Evolutionary conservation across 2,797 vertebrate genomes (phyloP).

Genomic region (Tamandua tetradactyla): DNA sequence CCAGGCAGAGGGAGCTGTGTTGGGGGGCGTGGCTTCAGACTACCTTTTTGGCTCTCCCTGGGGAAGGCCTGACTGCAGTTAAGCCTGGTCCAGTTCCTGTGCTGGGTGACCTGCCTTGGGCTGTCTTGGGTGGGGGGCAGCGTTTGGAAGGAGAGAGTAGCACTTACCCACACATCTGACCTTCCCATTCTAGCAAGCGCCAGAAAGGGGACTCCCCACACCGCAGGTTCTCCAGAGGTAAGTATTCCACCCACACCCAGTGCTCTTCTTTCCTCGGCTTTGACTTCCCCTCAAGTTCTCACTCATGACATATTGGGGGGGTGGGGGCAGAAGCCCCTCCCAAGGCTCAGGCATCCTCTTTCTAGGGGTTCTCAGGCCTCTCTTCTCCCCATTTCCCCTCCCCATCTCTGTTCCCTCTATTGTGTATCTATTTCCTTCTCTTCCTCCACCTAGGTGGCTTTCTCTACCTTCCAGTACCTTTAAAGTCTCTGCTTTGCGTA

Average conservation of each 20-base stretch:
- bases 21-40: background rate
- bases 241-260: background rate
- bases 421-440: background rate
- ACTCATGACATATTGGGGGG: background rate
- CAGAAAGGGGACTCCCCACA: slow-evolving; percentile 95
- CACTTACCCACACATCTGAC: slow-evolving; percentile 61
- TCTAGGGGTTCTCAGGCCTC: background rate
- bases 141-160: slow-evolving; percentile 1
- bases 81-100: background rate
- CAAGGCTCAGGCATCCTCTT: background rate
- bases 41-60: background rate
- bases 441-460: background rate
- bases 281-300: slow-evolving; percentile 20
- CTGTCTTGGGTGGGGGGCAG: slow-evolving; percentile 26
- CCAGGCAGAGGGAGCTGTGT: background rate
- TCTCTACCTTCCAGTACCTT: background rate
- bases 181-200: slow-evolving; percentile 90
- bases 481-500: background rate
- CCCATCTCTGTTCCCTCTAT: background rate
- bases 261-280: background rate
- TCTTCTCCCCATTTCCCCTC: background rate
- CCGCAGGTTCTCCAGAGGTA: slow-evolving; percentile 97
- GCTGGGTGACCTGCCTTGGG: background rate
- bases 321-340: background rate
- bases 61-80: background rate